Conservation (phyloP, 2,797 vertebrate genomes). For the Scarus forsteni region DNA sequence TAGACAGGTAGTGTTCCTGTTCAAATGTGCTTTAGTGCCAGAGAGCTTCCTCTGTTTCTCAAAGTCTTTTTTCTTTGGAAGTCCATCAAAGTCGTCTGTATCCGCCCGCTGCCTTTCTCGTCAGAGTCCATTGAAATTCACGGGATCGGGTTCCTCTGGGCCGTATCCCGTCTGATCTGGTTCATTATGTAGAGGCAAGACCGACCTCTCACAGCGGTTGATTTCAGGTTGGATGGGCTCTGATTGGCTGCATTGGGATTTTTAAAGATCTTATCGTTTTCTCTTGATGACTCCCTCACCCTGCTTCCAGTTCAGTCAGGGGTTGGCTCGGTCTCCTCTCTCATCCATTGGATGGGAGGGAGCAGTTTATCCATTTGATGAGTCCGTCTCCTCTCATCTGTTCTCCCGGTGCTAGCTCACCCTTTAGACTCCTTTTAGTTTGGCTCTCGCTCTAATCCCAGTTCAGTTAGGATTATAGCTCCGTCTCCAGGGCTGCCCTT, state of each 20-base stretch:
- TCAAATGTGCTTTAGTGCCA: conserved; percentile 82
- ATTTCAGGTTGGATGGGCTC: conserved; percentile 61
- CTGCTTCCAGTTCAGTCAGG: conserved; percentile 55
- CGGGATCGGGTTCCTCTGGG: conserved; percentile 50
- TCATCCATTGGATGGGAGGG: conserved; percentile 52
- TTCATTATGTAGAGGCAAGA: conserved; percentile 46
- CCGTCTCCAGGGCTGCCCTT: conserved; percentile 58
- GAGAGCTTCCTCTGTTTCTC: conserved; percentile 72
- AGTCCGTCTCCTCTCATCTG: conserved; percentile 69
- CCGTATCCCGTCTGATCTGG: conserved; percentile 53
- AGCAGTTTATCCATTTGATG: conserved; percentile 68
- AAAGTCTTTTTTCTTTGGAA: conserved; percentile 70
- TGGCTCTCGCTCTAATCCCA: conserved; percentile 72
- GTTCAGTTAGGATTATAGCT: conserved; percentile 74
- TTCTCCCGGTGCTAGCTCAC: conserved; percentile 54
- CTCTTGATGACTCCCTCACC: conserved; percentile 52
- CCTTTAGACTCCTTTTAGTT: conserved; percentile 58
- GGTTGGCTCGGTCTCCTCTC: conserved; percentile 55
- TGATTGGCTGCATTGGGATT: conserved; percentile 62
- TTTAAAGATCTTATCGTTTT: conserved; percentile 44
- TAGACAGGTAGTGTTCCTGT: conserved; percentile 68
- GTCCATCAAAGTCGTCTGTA: conserved; percentile 69
- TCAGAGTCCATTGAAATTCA: conserved; percentile 55
- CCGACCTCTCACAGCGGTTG: conserved; percentile 43
- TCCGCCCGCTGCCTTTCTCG: conserved; percentile 51